Base-by-base conservation (phyloP, 2,113 vertebrate genomes). In the Mobula birostris region DNA sequence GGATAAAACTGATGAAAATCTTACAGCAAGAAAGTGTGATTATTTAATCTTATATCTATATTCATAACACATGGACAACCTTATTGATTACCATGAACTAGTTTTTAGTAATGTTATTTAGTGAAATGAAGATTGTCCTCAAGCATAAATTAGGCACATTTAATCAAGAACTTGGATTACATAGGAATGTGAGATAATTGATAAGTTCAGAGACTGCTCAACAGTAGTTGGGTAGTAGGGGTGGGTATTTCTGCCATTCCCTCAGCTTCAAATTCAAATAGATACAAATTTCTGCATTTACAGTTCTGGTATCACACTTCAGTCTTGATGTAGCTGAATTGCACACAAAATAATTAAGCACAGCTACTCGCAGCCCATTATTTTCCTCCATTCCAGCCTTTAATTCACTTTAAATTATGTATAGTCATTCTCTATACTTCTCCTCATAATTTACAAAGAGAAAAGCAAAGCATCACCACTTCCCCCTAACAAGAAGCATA, bases 31-130 rank as follows among this genome's bases (percentile, higher is more conserved):
- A 27, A 61, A 27, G 56, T 61, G 0, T 11, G 21, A 56, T 0
- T 56, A 87, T 56, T 85, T 87, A 87, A 87, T 19, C 83, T 87
- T 58, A 61, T 56, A 48, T 87, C 24, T 61, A 79, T 79, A 79
- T 79, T 79, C 77, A 61, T 61, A 58, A 61, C 83, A 87, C 56
- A 0, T 48, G 40, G 21, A 56, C 36, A 19, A 61, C 9, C 56
- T 61, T 56, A 83, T 24, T 87, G 83, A 27, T 61, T 61, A 87
- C n/a, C 27, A 1, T 58, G 11, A 40, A 83, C 40, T 8, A 11
- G 17, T 87, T 61, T 21, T 58, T 61, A 87, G 19, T 27, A 61
- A 12, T 29, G 5, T 11, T 19, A 27, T 58, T 56, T 21, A 61
- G 56, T 61, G 56, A 87, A 56, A 24, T 29, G 24, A 58, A 56